A percentile compares a stretch with the other conserved stretches of the same genome.
Conservation (phyloP, 2,888 invertebrate species). For the Oxytorus armatus region DNA sequence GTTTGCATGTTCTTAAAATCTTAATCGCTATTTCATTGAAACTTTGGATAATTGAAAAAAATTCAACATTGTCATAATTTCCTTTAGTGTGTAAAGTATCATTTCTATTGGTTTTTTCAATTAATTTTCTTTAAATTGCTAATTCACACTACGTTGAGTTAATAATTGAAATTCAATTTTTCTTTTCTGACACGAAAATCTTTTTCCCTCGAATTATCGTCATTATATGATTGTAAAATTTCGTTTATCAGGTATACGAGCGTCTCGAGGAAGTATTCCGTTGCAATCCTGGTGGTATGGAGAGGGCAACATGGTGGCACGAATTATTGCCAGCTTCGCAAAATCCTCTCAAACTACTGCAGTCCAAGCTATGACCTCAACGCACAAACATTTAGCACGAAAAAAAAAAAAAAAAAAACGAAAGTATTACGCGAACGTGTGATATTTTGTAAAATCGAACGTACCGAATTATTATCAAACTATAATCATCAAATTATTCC, state of each 20-base stretch:
- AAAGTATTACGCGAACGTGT: neutral
- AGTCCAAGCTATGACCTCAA: slow-evolving; percentile 75
- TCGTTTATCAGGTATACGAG: slow-evolving; percentile 88
- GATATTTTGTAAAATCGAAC: neutral
- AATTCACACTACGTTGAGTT: no score
- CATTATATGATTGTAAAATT: neutral
- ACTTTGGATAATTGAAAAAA: no score
- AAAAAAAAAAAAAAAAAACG: slow-evolving; percentile 15
- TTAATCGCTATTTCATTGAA: no score
- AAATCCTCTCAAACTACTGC: slow-evolving; percentile 74
- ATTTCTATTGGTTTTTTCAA: no score
- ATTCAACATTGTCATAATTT: no score
- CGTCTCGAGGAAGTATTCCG: slow-evolving; percentile 90
- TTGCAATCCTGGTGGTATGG: slow-evolving; percentile 89
- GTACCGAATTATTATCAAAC: neutral
- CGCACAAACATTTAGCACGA: slow-evolving; percentile 33
- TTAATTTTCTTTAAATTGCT: no score
- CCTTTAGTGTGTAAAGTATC: no score
- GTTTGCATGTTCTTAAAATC: no score
- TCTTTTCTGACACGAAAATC: neutral
- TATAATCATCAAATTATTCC: neutral
- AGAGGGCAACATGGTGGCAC: slow-evolving; percentile 91
- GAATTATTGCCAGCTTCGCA: slow-evolving; percentile 84
- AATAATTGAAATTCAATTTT: no score
- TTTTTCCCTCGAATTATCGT: neutral